Evolutionary conservation across 2,797 vertebrate species (phyloP), one percentile per base, ranked within the genome.

Genomic region (Ispidina picta): DNA sequence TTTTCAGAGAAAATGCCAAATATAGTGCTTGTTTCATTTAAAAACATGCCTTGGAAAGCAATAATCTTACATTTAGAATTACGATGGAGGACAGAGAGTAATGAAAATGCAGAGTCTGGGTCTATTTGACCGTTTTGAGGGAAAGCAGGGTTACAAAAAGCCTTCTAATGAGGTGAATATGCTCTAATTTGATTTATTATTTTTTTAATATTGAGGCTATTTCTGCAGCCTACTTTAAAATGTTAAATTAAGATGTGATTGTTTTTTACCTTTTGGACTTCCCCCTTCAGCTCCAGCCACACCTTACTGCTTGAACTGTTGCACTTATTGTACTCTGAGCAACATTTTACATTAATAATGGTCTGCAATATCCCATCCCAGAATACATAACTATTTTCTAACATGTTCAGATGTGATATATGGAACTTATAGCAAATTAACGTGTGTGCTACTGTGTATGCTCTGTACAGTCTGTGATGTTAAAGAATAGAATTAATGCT

Each of bases 1-100:
- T 96, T 87, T 91, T 92, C 77, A 96, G 85, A 71, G 74, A 76
- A 94, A 91, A 90, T 92, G 88, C 93, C 88, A 71, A 94, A 78
- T 59, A 49, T 79, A 95, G 68, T 55, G 31, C 81, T 88, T 76
- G 78, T 94, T 66, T 84, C 91, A 63, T 95, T 95, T 97, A 95
- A 93, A 89, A 81, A 79, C 86, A 35, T 90, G 90, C 70, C 92
- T 85, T 70, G 72, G 79, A 90, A 95, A 83, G 83, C 94, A 96
- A 83, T 94, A 86, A 86, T 84, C 77, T 83, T 78, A 44, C 75
- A 80, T 85, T 92, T 92, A 72, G 59, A 90, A 88, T 77, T 52
- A 55, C 69, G 77, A 5, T 31, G 39, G 79, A 82, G 78, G 58
- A 65, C 48, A 43, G 89, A 93, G 69, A 80, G 51, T 65, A 91